phyloP scores from a whole-genome alignment of 2,888 invertebrate genomes.

The Tenthredo notha region DNA sequence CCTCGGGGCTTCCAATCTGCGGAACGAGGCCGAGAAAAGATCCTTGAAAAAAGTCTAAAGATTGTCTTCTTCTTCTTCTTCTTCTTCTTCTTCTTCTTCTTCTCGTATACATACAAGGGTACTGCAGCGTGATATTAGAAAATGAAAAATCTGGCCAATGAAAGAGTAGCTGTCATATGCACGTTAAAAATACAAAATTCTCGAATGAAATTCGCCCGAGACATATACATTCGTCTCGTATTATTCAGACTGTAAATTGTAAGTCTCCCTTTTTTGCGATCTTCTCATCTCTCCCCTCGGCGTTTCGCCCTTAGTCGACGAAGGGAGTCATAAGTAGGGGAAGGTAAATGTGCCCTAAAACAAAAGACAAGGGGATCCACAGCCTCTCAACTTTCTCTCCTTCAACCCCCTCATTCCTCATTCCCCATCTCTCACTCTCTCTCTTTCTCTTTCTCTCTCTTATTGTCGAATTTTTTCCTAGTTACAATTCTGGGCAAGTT shows the following conservation, averaged over 20 bases:
- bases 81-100: no score
- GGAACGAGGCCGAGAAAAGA: constrained; percentile 14
- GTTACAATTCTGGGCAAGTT: constrained; percentile 19
- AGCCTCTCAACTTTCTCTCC: constrained; percentile 1
- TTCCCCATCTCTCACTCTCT: neutral
- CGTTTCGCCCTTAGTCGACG: neutral
- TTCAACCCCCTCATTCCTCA: neutral
- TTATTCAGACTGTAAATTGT: constrained; percentile 43
- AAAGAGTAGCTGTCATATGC: constrained; percentile 8
- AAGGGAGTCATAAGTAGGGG: constrained; percentile 29
- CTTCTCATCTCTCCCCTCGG: constrained; percentile 10
- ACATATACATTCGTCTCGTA: neutral
- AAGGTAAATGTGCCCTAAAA: constrained; percentile 44
- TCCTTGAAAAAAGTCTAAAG: neutral
- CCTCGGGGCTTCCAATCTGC: neutral
- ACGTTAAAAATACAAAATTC: constrained; percentile 29
- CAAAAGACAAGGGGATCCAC: constrained; percentile 24
- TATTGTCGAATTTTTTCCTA: constrained; percentile 28
- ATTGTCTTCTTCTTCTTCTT: neutral
- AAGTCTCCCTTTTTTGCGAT: constrained; percentile 18
- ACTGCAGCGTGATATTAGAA: constrained; percentile 26
- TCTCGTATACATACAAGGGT: neutral
- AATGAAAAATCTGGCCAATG: constrained; percentile 24
- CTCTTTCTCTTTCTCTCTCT: neutral
- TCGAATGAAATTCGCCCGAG: constrained; percentile 23